phyloP scores from a whole-genome alignment of 2,797 vertebrate species.

The Brotula barbata region DNA sequence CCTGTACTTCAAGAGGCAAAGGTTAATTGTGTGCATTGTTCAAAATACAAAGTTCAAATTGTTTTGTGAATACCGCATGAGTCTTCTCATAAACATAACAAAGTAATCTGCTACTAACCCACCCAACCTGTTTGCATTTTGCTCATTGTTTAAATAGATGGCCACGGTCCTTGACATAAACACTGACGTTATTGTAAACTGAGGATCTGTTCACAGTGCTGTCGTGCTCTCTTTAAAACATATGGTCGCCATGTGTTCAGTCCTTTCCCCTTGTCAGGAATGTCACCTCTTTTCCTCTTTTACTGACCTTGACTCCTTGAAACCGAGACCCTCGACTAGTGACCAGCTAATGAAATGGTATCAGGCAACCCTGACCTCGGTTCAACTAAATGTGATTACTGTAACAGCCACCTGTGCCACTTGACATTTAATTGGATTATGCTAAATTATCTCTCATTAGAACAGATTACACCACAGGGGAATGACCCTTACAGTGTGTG shows the following conservation, averaged over 20 bases:
- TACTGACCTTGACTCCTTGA: constrained; percentile 5
- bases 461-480: constrained; percentile 44
- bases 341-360: constrained; percentile 31
- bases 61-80: not conserved
- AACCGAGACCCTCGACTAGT: constrained; percentile 14
- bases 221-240: constrained; percentile 35
- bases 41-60: not conserved
- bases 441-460: constrained; percentile 45
- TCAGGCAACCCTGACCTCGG: constrained; percentile 15
- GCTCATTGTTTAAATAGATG: not conserved
- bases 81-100: not conserved
- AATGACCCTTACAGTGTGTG: constrained; percentile 17
- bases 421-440: constrained; percentile 61
- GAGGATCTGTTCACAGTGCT: not conserved
- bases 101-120: not conserved
- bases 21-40: not conserved
- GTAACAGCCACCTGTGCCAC: constrained; percentile 50
- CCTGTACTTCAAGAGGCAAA: not conserved
- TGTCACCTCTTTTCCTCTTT: constrained; percentile 19
- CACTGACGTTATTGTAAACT: constrained; percentile 6
- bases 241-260: constrained; percentile 40
- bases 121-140: constrained; percentile 7
- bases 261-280: constrained; percentile 21
- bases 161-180: constrained; percentile 3
- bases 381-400: constrained; percentile 61